A percentile compares a stretch with the other conserved stretches of the same genome.
phyloP scores from a whole-genome alignment of 2,113 vertebrate genomes.

The Bufo bufo region DNA sequence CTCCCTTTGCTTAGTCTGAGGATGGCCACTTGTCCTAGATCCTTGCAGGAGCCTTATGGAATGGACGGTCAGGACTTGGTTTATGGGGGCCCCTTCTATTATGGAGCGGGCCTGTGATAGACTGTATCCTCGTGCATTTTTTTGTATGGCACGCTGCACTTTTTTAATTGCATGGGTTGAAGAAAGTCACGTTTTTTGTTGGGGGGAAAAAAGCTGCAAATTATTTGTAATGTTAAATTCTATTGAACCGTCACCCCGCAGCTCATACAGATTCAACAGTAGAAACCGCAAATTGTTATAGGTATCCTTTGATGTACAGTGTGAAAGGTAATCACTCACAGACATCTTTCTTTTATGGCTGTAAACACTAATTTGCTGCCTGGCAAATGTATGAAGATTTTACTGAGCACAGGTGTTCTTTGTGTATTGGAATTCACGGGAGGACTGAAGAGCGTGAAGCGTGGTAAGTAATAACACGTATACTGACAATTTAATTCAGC shows the following conservation, averaged over 20 bases:
- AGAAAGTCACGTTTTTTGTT: no score
- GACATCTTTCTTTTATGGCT: background rate
- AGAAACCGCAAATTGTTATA: background rate
- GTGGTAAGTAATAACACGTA: conserved; percentile 11
- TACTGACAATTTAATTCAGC: background rate
- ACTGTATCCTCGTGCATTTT: no score
- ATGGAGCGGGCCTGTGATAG: no score
- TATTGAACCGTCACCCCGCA: background rate
- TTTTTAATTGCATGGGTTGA: no score
- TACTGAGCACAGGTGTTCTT: conserved; percentile 19
- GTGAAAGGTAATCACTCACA: conserved; percentile 9
- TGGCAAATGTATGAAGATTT: conserved; percentile 12
- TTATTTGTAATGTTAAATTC: background rate
- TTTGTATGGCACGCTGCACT: no score
- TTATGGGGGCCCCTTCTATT: no score
- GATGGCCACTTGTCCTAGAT: no score
- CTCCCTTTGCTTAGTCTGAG: no score
- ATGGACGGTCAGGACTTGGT: no score
- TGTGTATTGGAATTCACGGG: background rate
- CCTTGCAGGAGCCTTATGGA: no score
- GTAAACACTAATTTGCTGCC: conserved; percentile 13
- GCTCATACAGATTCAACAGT: background rate
- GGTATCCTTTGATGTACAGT: background rate
- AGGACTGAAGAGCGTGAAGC: background rate
- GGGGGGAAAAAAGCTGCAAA: background rate